Evolutionary conservation across 53 echinoderm and acorn worm species (phyloP).

Genomic region (Zoroaster sp.): DNA sequence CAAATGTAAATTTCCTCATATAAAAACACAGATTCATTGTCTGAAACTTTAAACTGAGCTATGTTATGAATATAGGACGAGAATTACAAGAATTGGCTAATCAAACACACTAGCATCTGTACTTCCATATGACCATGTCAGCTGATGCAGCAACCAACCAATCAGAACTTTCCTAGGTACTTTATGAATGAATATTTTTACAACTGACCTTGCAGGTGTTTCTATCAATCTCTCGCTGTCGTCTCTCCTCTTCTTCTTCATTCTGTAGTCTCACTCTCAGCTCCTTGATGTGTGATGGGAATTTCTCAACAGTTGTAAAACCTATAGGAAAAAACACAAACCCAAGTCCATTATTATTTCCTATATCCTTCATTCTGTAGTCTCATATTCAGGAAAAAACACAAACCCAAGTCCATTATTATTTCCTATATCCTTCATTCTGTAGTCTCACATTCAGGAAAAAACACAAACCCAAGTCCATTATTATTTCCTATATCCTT

Average conservation of each 20-base stretch:
- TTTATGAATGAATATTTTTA: too few species aligned
- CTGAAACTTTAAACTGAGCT: too few species aligned
- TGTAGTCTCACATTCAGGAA: conserved; percentile 19
- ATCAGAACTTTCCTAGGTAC: too few species aligned
- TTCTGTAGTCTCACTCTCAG: conserved; percentile 67
- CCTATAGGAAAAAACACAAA: conserved; percentile 10
- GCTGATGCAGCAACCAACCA: too few species aligned
- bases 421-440: not conserved
- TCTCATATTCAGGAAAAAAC: not conserved
- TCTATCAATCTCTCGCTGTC: conserved; percentile 86
- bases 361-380: not conserved
- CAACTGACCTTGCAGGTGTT: conserved; percentile 93
- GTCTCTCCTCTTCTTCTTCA: conserved; percentile 88
- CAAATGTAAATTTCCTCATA: too few species aligned
- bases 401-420: not conserved
- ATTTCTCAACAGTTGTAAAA: conserved; percentile 73
- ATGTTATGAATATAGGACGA: too few species aligned
- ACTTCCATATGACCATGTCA: too few species aligned
- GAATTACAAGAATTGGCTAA: too few species aligned
- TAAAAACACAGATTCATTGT: too few species aligned
- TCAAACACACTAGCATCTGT: too few species aligned
- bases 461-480: not conserved
- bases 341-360: not conserved
- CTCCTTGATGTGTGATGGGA: conserved; percentile 75
- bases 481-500: not conserved